A percentile compares a stretch with the other conserved stretches of the same genome.
Conservation (phyloP, 2,113 vertebrate species). For the Cavia porcellus region DNA sequence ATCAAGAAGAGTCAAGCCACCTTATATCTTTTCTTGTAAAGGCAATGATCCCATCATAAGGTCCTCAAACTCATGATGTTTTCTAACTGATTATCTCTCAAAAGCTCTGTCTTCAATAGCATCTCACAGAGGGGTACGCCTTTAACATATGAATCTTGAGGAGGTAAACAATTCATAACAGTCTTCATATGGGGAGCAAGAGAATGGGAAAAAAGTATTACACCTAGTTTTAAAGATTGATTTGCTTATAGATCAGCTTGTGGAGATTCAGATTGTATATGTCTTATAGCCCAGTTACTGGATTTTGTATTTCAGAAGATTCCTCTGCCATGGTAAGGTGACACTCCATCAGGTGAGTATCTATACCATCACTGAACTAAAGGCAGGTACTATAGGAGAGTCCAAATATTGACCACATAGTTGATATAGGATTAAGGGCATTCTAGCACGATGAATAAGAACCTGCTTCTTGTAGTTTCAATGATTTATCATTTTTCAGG, state of each 20-base stretch:
- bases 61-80: not conserved
- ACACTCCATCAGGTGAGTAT: not conserved
- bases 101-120: not conserved
- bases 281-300: not conserved
- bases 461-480: not conserved
- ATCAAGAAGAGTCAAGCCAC: not conserved
- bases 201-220: not conserved
- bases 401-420: not conserved
- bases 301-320: not conserved
- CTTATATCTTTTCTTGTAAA: not conserved
- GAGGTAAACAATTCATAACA: not conserved
- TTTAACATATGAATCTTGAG: not conserved
- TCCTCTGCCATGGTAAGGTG: not conserved
- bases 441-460: not conserved
- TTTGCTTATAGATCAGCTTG: not conserved
- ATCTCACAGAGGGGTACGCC: not conserved
- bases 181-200: not conserved
- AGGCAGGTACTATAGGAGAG: not conserved
- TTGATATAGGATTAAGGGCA: not conserved
- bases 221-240: not conserved
- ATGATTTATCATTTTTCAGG: slow-evolving; percentile 45
- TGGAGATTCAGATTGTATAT: not conserved
- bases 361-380: not conserved
- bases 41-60: not conserved
- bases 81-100: not conserved